Conservation (phyloP, 1,140 invertebrate species). For the Heliothis virescens region DNA sequence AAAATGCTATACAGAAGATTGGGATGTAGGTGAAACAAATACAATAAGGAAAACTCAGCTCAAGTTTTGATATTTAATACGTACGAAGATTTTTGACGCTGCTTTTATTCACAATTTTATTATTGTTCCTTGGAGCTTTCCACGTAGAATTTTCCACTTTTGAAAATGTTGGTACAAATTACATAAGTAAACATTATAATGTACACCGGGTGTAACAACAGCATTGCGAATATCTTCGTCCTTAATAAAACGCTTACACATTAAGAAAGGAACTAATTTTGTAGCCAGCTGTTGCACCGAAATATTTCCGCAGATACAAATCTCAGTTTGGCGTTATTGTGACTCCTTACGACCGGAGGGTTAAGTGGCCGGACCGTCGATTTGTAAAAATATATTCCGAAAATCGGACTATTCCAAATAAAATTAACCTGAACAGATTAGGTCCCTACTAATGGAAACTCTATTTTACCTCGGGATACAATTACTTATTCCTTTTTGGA, state of each 20-base stretch:
- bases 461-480: not conserved
- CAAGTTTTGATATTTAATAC: too few relatives aligned
- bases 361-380: conserved; percentile 15
- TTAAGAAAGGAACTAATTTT: conserved; percentile 32
- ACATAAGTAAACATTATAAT: conserved; percentile 21
- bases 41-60: too few relatives aligned
- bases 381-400: conserved; percentile 14
- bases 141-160: not conserved
- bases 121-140: not conserved
- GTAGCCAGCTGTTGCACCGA: conserved; percentile 7
- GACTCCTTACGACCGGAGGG: not conserved
- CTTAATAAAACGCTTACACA: conserved; percentile 21
- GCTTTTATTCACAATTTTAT: not conserved
- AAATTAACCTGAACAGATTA: conserved; percentile 5
- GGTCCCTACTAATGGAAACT: conserved; percentile 5
- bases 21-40: too few relatives aligned
- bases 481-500: not conserved
- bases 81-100: too few relatives aligned
- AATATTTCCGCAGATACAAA: conserved; percentile 25
- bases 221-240: conserved; percentile 20
- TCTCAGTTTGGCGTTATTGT: conserved; percentile 20
- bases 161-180: not conserved
- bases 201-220: conserved; percentile 23
- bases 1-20: too few relatives aligned
- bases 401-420: conserved; percentile 16